Evolutionary conservation across 2,113 vertebrate genomes (phyloP).

Genomic region (Phalacrocorax aristotelis): DNA sequence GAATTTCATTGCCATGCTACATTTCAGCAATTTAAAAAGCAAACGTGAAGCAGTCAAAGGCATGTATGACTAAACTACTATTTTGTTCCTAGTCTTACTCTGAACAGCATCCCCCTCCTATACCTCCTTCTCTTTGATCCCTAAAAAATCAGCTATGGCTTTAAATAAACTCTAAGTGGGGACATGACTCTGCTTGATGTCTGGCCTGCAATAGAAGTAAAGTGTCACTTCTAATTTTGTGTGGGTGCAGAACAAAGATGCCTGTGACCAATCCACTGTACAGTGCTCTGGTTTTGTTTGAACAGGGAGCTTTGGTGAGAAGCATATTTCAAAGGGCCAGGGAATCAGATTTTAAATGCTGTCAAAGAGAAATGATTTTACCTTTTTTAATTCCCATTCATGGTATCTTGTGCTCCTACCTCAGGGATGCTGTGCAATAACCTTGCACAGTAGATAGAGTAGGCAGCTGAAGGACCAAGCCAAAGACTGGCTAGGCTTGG

Average conservation of each 20-base stretch:
- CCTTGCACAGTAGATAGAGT: neutral
- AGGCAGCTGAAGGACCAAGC: neutral
- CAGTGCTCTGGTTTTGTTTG: neutral
- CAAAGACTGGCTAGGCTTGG: fast-evolving
- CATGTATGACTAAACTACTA: neutral
- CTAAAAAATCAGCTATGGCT: constrained; percentile 40
- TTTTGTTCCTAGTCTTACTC: neutral
- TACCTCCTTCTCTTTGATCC: constrained; percentile 38
- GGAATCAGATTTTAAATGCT: constrained; percentile 43
- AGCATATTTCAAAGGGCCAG: neutral
- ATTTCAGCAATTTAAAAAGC: neutral
- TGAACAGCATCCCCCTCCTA: neutral
- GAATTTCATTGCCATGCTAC: neutral
- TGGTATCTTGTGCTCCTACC: neutral
- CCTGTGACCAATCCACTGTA: constrained; percentile 38
- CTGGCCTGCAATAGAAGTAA: constrained; percentile 46
- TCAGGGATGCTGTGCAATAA: neutral
- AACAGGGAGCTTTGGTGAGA: constrained; percentile 21
- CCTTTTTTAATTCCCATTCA: neutral
- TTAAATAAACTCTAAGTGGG: constrained; percentile 31
- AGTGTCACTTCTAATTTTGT: constrained; percentile 61
- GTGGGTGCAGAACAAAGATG: constrained; percentile 69
- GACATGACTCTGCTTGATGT: constrained; percentile 31
- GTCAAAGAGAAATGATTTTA: neutral
- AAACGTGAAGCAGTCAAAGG: neutral